Conservation (phyloP, 2,113 vertebrate genomes). For the Semnornis frantzii region DNA sequence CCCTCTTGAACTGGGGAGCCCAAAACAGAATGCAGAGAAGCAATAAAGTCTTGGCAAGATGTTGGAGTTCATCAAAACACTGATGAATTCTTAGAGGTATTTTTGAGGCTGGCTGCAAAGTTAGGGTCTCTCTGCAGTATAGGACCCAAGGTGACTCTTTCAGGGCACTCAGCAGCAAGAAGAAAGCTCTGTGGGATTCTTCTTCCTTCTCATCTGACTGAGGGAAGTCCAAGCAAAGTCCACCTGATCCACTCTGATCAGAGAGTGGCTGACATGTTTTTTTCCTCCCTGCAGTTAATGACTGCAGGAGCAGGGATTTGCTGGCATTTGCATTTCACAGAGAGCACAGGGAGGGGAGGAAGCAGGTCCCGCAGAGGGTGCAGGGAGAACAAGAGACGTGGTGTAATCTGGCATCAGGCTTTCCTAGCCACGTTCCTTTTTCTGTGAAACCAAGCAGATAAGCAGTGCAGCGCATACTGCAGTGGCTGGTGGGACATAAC, state of each 20-base stretch:
- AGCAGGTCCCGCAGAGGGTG: not conserved
- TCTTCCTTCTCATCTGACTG: not conserved
- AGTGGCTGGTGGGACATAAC: not conserved
- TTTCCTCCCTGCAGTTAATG: not conserved
- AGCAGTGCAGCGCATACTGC: not conserved
- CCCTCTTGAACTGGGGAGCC: too few relatives aligned
- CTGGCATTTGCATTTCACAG: slow-evolving; percentile 3
- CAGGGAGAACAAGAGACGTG: not conserved
- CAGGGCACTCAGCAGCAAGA: not conserved
- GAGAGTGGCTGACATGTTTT: not conserved
- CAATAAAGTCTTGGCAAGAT: not conserved
- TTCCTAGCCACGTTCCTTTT: not conserved
- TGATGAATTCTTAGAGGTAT: not conserved
- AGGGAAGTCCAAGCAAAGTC: not conserved
- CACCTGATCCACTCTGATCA: not conserved
- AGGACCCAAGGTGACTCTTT: not conserved
- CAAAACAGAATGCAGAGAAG: not conserved
- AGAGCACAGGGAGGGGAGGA: not conserved
- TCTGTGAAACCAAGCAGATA: not conserved
- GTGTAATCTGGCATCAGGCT: not conserved
- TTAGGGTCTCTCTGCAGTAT: not conserved
- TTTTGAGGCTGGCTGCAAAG: not conserved
- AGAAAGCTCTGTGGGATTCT: not conserved
- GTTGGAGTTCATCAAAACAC: not conserved
- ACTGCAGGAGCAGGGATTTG: not conserved